Conservation (phyloP, 2,888 invertebrate species). For the Clistopyga incitator region DNA sequence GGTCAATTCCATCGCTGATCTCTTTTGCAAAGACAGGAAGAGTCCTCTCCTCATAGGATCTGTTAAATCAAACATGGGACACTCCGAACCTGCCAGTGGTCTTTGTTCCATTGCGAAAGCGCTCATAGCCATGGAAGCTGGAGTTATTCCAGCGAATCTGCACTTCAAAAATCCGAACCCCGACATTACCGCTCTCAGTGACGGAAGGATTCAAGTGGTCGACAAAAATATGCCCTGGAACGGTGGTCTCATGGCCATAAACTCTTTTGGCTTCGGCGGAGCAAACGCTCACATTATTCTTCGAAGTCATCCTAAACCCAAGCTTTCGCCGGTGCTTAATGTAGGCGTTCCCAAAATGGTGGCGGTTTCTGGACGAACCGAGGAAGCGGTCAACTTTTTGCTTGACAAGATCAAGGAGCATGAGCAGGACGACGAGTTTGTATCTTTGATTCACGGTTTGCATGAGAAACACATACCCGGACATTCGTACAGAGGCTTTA, state of each 20-base stretch:
- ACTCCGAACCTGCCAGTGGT: slow-evolving; percentile 97
- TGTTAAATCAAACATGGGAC: slow-evolving; percentile 99
- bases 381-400: slow-evolving; percentile 89
- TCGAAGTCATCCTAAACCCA: slow-evolving; percentile 91
- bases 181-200: slow-evolving; percentile 95
- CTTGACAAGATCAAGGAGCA: slow-evolving; percentile 88
- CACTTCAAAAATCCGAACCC: slow-evolving; percentile 95
- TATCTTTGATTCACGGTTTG: slow-evolving; percentile 91
- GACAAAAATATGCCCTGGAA: slow-evolving; percentile 93
- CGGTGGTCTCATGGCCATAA: slow-evolving; percentile 96
- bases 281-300: slow-evolving; percentile 97
- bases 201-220: slow-evolving; percentile 96
- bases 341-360: slow-evolving; percentile 88
- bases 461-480: slow-evolving; percentile 90
- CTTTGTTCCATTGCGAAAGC: slow-evolving; percentile 96
- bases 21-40: slow-evolving; percentile 93
- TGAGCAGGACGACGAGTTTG: slow-evolving; percentile 89
- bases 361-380: slow-evolving; percentile 93
- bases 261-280: slow-evolving; percentile 99
- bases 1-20: slow-evolving; percentile 96
- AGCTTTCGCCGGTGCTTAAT: slow-evolving; percentile 86
- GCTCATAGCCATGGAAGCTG: slow-evolving; percentile 96
- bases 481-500: slow-evolving; percentile 93
- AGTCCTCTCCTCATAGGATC: slow-evolving; percentile 96
- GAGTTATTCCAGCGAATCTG: slow-evolving; percentile 95